Evolutionary conservation across 2,888 invertebrate species (phyloP), one percentile per base, ranked within the genome.

Genomic region (Polyploca ridens): DNA sequence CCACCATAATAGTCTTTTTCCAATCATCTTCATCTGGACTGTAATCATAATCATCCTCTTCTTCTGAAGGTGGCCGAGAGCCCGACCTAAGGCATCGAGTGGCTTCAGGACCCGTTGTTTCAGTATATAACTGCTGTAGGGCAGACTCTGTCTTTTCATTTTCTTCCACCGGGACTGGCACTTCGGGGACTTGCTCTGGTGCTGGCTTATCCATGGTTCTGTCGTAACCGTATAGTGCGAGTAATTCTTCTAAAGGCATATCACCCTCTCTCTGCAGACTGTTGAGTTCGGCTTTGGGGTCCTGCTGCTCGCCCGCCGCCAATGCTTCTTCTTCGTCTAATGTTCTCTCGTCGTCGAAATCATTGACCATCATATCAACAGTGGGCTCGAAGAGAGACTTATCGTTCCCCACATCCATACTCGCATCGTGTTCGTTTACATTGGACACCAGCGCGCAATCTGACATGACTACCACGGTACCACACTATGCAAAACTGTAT

Each of bases 311-410:
- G 71, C 97, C 96, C 78, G 97, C 97, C 76, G 98, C 98, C 87
- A 99, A 91, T 62, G 98, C 98, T 95, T 99, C 99, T 95, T 99
- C 99, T 94, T 99, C 99, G 88, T 99, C 99, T 86, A 99, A 89
- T 69, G 99, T 99, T 87, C 98, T 96, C 88, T 99, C 99, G 94
- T 99, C 99, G 90, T 99, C 99, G 93, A 98, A 99, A 91, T 99
- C 99, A 96, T 99, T 98, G 72, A 99, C 97, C 95, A 99, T 97
- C 98, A 99, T 98, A 90, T 99, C 99, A 86, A 98, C 96, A 73
- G 98, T 96, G 71, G 99, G 98, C 90, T 98, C 98, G 95, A 99
- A 98, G 82, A 97, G 94, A 78, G 94, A 90, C 86, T 94, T 94
- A 79, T 94, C 94, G 89, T 90, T 92, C 81, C 93, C 94, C 89